Evolutionary conservation across 2,888 invertebrate genomes (phyloP), one percentile per base, ranked within the genome.

Genomic region (Zygaena filipendulae): DNA sequence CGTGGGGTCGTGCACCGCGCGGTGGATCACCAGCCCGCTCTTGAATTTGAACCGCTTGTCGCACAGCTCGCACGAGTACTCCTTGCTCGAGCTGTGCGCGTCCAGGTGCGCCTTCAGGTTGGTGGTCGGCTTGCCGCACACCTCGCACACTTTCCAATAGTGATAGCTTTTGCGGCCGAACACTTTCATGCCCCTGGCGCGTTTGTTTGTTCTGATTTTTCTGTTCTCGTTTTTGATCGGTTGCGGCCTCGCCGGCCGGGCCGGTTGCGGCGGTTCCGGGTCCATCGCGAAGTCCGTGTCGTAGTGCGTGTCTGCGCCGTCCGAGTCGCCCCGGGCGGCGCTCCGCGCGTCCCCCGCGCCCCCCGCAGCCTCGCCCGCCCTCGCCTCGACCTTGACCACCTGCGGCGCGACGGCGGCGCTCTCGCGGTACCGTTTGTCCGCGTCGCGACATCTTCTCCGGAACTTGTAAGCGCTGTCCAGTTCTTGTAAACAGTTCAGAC

Each of bases 21-120:
- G 64, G 43, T 82, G 82, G 27, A 77, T 60, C 3, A 69, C 49
- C 33, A 81, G 41, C 3, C 80, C 75, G 40, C 75, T 75, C 41
- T 71, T 79, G 35, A 75, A 77, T 36, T 79, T 79, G 28, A 81
- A 82, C 29, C 59, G 70, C 45, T 81, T 82, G 30, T 69, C 69
- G 38, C 82, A 82, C 2, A 72, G 47, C 1, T 69, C 57, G 36
- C 82, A 82, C 1, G 70, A 60, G 42, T 80, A 75, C 6, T 52
- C 47, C 33, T 68, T 72, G 13, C 56, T 64, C 1, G 43, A 55
- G 3, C 72, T 58, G 38, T 82, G 82, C 29, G 60, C 56, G 47
- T 77, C 79, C 36, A 81, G 39, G 31, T 82, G 82, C 28, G 66
- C 63, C 16, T 53, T 40, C 11, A 79, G 52, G 32, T 72, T 79